Conservation (phyloP, 2,797 vertebrate genomes). For the Notoglanidium macrostoma region DNA sequence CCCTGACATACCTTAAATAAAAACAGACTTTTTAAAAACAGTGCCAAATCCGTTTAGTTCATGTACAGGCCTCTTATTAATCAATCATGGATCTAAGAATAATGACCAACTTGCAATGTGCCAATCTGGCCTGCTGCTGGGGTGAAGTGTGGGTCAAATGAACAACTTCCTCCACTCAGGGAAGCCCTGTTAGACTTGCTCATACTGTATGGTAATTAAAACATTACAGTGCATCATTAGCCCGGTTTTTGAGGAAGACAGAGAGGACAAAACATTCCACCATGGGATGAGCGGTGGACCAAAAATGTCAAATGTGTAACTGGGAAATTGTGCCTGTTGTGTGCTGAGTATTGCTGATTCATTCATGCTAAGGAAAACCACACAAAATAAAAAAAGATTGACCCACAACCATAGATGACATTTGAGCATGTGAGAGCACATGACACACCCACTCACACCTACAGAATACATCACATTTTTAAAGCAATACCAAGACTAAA, state of each 20-base stretch:
- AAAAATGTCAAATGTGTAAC: neutral
- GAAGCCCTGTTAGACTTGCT: neutral
- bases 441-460: constrained; percentile 23
- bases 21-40: neutral
- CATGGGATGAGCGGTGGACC: neutral
- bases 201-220: neutral
- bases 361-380: constrained; percentile 6
- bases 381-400: neutral
- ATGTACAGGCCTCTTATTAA: constrained; percentile 17
- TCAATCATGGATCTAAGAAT: constrained; percentile 26
- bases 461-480: constrained; percentile 4
- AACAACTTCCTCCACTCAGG: neutral
- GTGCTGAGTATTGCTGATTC: constrained; percentile 14
- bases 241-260: neutral
- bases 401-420: neutral
- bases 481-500: neutral
- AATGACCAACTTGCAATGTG: constrained; percentile 18
- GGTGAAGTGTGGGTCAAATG: constrained; percentile 20
- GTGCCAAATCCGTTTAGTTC: constrained; percentile 38
- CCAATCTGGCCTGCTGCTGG: constrained; percentile 18
- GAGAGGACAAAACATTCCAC: neutral
- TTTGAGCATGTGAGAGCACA: constrained; percentile 12
- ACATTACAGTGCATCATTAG: neutral
- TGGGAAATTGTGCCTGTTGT: neutral
- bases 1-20: constrained; percentile 26